Evolutionary conservation across 2,888 invertebrate genomes (phyloP).

Genomic region (Synergus laeviventris): DNA sequence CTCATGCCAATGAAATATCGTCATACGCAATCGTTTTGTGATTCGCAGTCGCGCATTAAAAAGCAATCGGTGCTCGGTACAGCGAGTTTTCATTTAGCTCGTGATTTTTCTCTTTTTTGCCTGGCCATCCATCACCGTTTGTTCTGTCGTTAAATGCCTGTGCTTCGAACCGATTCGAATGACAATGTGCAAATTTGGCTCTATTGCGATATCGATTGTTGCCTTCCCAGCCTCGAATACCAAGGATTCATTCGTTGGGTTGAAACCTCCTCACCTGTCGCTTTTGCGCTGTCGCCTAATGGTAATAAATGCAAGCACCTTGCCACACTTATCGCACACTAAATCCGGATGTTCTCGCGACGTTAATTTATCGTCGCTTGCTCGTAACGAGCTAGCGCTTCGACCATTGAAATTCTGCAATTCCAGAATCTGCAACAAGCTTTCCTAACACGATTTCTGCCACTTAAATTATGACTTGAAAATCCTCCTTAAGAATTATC

Average conservation of each 20-base stretch:
- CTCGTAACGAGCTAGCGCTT: neutral
- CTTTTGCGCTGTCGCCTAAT: constrained; percentile 15
- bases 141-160: constrained; percentile 51
- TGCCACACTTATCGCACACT: constrained; percentile 26
- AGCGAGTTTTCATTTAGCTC: constrained; percentile 43
- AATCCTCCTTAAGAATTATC: neutral
- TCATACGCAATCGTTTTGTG: constrained; percentile 33
- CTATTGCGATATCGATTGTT: constrained; percentile 51
- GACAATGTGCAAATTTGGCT: constrained; percentile 54
- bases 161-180: constrained; percentile 43
- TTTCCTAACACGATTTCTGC: constrained; percentile 35
- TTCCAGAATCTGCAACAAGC: constrained; percentile 43
- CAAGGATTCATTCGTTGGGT: constrained; percentile 31
- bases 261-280: constrained; percentile 43
- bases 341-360: constrained; percentile 15
- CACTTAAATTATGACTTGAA: constrained; percentile 18
- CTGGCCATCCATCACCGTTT: constrained; percentile 53
- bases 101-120: constrained; percentile 47
- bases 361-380: constrained; percentile 18
- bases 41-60: constrained; percentile 38
- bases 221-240: constrained; percentile 41
- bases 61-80: constrained; percentile 33
- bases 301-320: constrained; percentile 34
- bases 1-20: constrained; percentile 31
- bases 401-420: neutral